These are phyloP conservation scores for Amorpha juglandis DNA, from an alignment of 2,888 invertebrate genomes.

Conservation along the genomic window DNA sequence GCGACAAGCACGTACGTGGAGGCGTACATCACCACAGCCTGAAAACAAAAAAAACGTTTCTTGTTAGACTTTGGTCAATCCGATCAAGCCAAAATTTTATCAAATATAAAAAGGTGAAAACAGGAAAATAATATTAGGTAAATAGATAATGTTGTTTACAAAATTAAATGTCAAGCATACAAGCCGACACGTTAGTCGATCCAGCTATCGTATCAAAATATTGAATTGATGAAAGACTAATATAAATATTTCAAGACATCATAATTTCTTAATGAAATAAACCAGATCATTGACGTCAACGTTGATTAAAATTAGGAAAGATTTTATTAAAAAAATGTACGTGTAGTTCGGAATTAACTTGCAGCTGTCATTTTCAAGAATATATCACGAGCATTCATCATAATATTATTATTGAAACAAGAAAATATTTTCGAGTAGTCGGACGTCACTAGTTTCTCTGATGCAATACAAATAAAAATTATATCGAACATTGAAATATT, in stretches of 20 bases:
- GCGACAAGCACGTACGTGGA: constrained; percentile 97
- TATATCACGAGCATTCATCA: neutral
- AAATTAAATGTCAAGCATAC: too few relatives aligned
- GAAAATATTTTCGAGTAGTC: too few relatives aligned
- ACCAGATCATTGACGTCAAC: constrained; percentile 19
- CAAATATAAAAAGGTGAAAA: too few relatives aligned
- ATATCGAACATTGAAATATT: too few relatives aligned
- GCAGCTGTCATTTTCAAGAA: neutral
- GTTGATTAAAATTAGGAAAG: constrained; percentile 4
- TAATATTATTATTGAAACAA: too few relatives aligned
- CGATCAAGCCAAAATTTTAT: too few relatives aligned
- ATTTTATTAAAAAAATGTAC: neutral
- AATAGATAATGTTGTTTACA: neutral
- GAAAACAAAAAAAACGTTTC: constrained; percentile 54
- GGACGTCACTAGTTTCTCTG: too few relatives aligned
- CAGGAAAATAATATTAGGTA: neutral
- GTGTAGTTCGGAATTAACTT: neutral
- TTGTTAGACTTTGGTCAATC: neutral
- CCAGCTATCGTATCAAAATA: neutral
- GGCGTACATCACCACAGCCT: constrained; percentile 95
- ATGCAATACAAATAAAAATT: too few relatives aligned
- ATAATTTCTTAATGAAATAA: neutral
- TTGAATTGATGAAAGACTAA: neutral
- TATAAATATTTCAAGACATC: constrained; percentile 8
- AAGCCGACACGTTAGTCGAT: neutral